phyloP scores from a whole-genome alignment of 2,797 vertebrate species.

The Oryzias dopingdopingensis region DNA sequence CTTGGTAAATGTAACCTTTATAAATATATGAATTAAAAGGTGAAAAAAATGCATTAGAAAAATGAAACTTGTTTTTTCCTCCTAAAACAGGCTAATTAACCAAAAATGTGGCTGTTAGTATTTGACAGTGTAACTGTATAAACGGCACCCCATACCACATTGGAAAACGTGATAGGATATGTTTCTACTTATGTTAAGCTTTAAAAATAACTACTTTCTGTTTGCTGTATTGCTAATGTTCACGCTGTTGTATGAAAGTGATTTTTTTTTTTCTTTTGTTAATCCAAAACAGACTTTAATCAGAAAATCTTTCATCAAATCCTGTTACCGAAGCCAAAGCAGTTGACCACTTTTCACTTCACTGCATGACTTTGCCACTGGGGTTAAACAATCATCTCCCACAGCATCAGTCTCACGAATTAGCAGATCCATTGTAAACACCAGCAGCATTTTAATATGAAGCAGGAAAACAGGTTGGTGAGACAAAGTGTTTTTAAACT shows the following conservation, averaged over 20 bases:
- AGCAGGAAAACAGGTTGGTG: slow-evolving; percentile 9
- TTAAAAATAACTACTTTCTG: neutral
- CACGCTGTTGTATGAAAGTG: slow-evolving; percentile 4
- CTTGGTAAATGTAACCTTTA: no score
- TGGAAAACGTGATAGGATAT: no score
- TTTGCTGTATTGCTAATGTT: slow-evolving; percentile 1
- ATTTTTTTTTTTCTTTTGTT: neutral
- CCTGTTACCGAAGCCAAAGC: slow-evolving; percentile 26
- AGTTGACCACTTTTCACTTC: slow-evolving; percentile 49
- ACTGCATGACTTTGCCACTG: slow-evolving; percentile 38
- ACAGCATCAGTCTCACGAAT: slow-evolving; percentile 52
- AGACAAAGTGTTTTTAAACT: neutral
- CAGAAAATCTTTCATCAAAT: slow-evolving; percentile 35
- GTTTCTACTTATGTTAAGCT: no score
- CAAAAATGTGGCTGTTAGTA: no score
- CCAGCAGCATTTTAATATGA: slow-evolving; percentile 36
- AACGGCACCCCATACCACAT: no score
- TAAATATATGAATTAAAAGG: no score
- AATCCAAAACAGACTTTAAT: slow-evolving; percentile 42
- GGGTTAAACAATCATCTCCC: slow-evolving; percentile 54
- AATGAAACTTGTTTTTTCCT: no score
- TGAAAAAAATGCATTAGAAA: no score
- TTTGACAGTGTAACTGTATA: no score
- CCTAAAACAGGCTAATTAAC: no score
- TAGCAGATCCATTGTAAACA: slow-evolving; percentile 40